Evolutionary conservation across 2,888 invertebrate species (phyloP).

Genomic region (Amphipyra tragopoginis): DNA sequence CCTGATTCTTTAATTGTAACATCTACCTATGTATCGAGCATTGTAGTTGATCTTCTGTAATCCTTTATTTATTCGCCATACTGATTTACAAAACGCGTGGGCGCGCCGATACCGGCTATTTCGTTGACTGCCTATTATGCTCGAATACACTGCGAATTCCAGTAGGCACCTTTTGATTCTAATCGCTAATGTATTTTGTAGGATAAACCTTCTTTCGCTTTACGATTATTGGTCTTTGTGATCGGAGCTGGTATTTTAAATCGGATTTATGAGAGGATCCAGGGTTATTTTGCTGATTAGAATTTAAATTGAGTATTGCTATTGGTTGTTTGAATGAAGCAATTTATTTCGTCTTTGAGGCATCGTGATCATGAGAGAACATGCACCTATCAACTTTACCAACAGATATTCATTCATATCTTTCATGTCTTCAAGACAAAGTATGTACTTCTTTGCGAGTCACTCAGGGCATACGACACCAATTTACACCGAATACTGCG

Average conservation of each 20-base stretch:
- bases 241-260: conserved; percentile 14
- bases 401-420: too few relatives aligned
- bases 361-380: too few relatives aligned
- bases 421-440: too few relatives aligned
- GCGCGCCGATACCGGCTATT: conserved; percentile 40
- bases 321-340: too few relatives aligned
- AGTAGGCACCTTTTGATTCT: conserved; percentile 48
- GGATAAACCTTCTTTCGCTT: conserved; percentile 42
- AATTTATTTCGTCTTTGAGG: too few relatives aligned
- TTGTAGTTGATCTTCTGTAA: conserved; percentile 27
- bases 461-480: too few relatives aligned
- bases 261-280: conserved; percentile 1
- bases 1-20: neutral
- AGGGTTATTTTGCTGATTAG: too few relatives aligned
- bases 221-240: conserved; percentile 45
- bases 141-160: conserved; percentile 34
- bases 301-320: too few relatives aligned
- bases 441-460: too few relatives aligned
- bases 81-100: conserved; percentile 40
- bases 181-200: conserved; percentile 38
- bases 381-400: too few relatives aligned
- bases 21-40: neutral
- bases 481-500: too few relatives aligned
- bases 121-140: conserved; percentile 37
- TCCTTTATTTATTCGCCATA: neutral